A percentile compares a stretch with the other conserved stretches of the same genome.
Conservation (phyloP, 2,113 vertebrate species). For the Myodes glareolus region DNA sequence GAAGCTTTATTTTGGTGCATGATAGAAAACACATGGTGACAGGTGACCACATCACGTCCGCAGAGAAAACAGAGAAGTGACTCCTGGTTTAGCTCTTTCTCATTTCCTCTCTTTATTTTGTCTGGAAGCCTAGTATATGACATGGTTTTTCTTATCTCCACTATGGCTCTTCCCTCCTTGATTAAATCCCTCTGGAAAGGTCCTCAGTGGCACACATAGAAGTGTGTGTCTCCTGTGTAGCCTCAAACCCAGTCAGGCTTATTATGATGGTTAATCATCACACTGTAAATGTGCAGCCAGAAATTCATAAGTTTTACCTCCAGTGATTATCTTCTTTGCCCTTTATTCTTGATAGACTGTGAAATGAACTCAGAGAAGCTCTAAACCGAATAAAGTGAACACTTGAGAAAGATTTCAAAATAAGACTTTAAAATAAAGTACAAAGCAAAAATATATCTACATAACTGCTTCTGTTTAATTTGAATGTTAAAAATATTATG, state of each 20-base stretch:
- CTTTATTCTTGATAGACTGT: not conserved
- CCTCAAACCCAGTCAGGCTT: not conserved
- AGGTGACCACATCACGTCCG: not conserved
- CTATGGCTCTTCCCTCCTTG: not conserved
- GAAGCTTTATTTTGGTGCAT: not conserved
- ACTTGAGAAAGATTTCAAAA: not conserved
- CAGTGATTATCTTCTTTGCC: not conserved
- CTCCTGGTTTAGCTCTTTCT: not conserved
- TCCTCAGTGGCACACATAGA: not conserved
- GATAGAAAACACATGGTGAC: not conserved
- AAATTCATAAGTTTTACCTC: not conserved
- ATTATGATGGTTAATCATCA: not conserved
- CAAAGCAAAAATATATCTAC: not conserved
- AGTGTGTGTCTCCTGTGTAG: not conserved
- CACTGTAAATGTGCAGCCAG: not conserved
- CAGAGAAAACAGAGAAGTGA: not conserved
- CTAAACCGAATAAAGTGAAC: not conserved
- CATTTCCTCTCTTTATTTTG: not conserved
- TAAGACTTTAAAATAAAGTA: not conserved
- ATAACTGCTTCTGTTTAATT: conserved; percentile 21
- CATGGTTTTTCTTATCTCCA: not conserved
- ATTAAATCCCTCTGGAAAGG: not conserved
- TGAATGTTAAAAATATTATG: not conserved
- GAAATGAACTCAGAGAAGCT: not conserved
- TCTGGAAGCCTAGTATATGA: not conserved